Evolutionary conservation across 2,888 invertebrate genomes (phyloP).

Genomic region (Acronicta aceris): DNA sequence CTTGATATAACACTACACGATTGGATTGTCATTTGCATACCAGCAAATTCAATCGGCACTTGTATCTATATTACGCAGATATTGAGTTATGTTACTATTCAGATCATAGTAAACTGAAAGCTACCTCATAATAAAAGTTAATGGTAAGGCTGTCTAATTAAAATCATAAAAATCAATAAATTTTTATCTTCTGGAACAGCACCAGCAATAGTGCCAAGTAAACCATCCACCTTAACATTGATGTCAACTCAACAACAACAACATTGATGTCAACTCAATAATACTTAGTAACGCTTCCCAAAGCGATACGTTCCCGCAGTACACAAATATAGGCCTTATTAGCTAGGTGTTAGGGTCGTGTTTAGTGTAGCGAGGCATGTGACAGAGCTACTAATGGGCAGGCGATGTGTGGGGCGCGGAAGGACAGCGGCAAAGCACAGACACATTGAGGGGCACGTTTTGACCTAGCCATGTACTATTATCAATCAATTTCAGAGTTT

Average conservation of each 20-base stretch:
- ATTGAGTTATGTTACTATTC: too few species aligned
- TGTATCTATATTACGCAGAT: too few species aligned
- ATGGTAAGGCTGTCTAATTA: too few species aligned
- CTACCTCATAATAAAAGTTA: too few species aligned
- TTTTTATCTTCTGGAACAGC: background rate
- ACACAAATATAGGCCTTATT: constrained; percentile 68
- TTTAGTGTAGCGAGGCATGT: constrained; percentile 87
- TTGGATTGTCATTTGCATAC: too few species aligned
- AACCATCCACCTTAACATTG: constrained; percentile 32
- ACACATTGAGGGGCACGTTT: constrained; percentile 52
- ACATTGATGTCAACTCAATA: constrained; percentile 11
- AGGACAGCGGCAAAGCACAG: constrained; percentile 85
- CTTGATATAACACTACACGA: too few species aligned
- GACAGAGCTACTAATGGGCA: constrained; percentile 83
- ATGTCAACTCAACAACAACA: constrained; percentile 13
- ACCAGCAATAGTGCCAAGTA: constrained; percentile 8
- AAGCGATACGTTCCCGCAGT: constrained; percentile 59
- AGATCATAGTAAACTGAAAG: too few species aligned
- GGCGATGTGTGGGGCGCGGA: constrained; percentile 83
- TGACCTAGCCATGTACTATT: background rate
- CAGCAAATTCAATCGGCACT: too few species aligned
- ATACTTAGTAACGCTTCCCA: constrained; percentile 55
- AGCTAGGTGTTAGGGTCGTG: constrained; percentile 79
- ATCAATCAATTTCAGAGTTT: constrained; percentile 6
- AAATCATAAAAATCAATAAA: too few species aligned